A percentile compares a stretch with the other conserved stretches of the same genome.
Conservation (phyloP, 2,797 vertebrate species). For the Gorsachius magnificus region DNA sequence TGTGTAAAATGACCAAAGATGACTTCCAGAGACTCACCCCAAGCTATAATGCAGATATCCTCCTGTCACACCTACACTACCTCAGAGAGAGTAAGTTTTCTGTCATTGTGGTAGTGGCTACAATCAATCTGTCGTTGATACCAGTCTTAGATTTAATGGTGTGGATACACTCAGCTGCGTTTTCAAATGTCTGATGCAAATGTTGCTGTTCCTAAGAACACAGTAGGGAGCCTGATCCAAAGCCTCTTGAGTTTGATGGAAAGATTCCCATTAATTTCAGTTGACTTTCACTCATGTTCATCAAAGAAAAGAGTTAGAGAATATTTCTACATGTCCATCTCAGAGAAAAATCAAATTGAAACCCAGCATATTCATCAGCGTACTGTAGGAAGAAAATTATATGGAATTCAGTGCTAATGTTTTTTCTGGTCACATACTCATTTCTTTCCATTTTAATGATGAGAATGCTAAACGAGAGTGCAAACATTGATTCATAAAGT, state of each 20-base stretch:
- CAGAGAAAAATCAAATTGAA: not conserved
- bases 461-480: not conserved
- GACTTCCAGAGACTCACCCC: constrained; percentile 88
- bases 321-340: not conserved
- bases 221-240: not conserved
- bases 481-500: constrained; percentile 24
- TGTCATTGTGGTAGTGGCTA: not conserved
- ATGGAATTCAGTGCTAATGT: constrained; percentile 46
- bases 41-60: constrained; percentile 88
- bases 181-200: not conserved
- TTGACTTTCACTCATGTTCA: not conserved
- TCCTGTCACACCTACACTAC: constrained; percentile 91
- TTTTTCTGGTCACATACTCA: constrained; percentile 50
- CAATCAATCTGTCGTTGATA: not conserved
- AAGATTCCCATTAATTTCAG: not conserved
- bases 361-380: not conserved
- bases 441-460: constrained; percentile 31
- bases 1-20: constrained; percentile 90
- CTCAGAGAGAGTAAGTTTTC: constrained; percentile 88
- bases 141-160: not conserved
- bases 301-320: not conserved
- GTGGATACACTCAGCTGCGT: not conserved
- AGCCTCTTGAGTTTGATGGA: not conserved
- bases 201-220: not conserved
- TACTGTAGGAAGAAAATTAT: not conserved